A percentile compares a stretch with the other conserved stretches of the same genome.
These are phyloP conservation scores for Takifugu ocellatus DNA, from an alignment of 2,797 vertebrate species.

Conservation along the genomic window DNA sequence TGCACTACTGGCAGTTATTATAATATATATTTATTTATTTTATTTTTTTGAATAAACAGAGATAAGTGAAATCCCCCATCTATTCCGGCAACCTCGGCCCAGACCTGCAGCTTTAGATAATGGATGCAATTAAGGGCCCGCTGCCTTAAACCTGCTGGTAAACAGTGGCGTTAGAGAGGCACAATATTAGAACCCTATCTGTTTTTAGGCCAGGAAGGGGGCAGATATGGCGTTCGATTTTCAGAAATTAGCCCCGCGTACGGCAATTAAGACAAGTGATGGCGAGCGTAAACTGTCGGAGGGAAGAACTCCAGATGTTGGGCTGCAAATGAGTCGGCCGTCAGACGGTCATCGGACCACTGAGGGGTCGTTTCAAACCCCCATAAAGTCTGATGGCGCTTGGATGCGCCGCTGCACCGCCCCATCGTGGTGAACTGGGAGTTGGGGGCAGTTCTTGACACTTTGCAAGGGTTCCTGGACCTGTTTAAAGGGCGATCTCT, in stretches of 20 bases:
- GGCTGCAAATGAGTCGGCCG: too few relatives aligned
- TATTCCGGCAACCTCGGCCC: slow-evolving; percentile 65
- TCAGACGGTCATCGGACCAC: too few relatives aligned
- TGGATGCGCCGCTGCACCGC: too few relatives aligned
- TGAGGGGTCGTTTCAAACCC: too few relatives aligned
- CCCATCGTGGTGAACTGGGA: too few relatives aligned
- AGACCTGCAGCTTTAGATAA: slow-evolving; percentile 77
- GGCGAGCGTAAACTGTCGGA: too few relatives aligned
- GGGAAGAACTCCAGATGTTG: too few relatives aligned
- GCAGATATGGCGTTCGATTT: slow-evolving; percentile 44
- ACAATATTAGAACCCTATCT: slow-evolving; percentile 53
- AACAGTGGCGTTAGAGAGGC: slow-evolving; percentile 66
- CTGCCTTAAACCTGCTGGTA: slow-evolving; percentile 72
- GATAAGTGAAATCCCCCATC: slow-evolving; percentile 78
- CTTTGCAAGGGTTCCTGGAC: too few relatives aligned
- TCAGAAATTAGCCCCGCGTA: slow-evolving; percentile 22
- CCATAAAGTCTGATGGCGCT: too few relatives aligned
- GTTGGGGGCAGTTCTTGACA: too few relatives aligned
- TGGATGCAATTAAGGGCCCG: slow-evolving; percentile 77
- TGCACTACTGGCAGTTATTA: slow-evolving; percentile 65
- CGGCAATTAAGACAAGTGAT: neutral
- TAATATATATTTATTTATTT: slow-evolving; percentile 53
- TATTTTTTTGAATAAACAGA: slow-evolving; percentile 72
- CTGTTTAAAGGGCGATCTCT: too few relatives aligned
- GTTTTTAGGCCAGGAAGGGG: slow-evolving; percentile 49